These are phyloP conservation scores for Pelmatolapia mariae DNA, from an alignment of 2,113 vertebrate genomes.

Conservation along the genomic window DNA sequence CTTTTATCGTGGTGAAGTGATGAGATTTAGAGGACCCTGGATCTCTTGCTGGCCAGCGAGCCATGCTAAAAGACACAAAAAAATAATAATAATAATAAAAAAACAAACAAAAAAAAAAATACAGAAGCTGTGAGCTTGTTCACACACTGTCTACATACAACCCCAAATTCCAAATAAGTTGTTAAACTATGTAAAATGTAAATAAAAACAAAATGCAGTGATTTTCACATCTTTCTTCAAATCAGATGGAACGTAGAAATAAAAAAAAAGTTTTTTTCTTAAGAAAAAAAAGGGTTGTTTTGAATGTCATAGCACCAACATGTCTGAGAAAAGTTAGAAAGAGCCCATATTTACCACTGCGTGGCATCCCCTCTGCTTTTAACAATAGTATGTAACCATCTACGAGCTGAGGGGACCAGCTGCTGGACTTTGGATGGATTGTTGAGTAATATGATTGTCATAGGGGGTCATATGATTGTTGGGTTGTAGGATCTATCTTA, in stretches of 20 bases:
- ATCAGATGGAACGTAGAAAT: neutral
- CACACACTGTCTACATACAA: neutral
- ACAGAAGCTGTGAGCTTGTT: neutral
- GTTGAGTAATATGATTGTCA: neutral
- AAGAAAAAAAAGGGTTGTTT: neutral
- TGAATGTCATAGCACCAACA: neutral
- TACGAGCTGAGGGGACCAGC: neutral
- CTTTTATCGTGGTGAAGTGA: neutral
- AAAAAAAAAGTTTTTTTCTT: neutral
- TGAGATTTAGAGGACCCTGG: constrained; percentile 65
- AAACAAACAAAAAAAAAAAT: neutral
- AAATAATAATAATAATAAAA: neutral
- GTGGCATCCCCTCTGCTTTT: neutral
- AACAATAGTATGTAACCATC: neutral
- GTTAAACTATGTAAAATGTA: neutral
- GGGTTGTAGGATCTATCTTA: neutral
- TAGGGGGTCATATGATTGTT: neutral
- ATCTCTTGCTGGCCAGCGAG: constrained; percentile 74
- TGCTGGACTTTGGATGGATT: neutral
- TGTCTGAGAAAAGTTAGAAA: neutral
- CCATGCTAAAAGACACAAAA: constrained; percentile 52
- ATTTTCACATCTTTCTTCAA: neutral
- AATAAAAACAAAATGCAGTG: neutral
- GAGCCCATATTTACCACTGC: neutral
- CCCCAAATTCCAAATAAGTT: neutral